These are phyloP conservation scores for Drepana arcuata DNA, from an alignment of 1,140 invertebrate species.

Conservation along the genomic window DNA sequence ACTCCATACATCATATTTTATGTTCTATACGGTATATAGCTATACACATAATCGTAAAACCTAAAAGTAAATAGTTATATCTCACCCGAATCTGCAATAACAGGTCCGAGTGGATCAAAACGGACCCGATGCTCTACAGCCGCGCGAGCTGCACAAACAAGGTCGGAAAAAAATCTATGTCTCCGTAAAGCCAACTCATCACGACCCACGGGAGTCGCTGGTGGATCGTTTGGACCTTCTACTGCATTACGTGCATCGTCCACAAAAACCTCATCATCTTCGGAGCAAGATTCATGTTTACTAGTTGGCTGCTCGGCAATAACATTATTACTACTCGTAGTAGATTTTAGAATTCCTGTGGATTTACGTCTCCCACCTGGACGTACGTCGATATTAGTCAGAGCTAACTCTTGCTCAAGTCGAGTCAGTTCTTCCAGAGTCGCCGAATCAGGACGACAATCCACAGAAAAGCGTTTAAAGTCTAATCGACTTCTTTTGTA, in stretches of 20 bases:
- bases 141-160: constrained; percentile 79
- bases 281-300: constrained; percentile 39
- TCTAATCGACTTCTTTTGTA: constrained; percentile 47
- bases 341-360: constrained; percentile 63
- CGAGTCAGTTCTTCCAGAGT: constrained; percentile 52
- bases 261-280: constrained; percentile 67
- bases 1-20: too few species aligned
- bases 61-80: too few species aligned
- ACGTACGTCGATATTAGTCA: constrained; percentile 50
- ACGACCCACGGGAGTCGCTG: constrained; percentile 81
- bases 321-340: constrained; percentile 46
- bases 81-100: constrained; percentile 73
- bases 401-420: constrained; percentile 49
- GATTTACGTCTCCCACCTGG: constrained; percentile 54
- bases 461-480: constrained; percentile 58
- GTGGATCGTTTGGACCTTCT: constrained; percentile 76
- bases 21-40: too few species aligned
- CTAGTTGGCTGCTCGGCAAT: constrained; percentile 24
- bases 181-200: constrained; percentile 83
- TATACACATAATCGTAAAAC: too few species aligned
- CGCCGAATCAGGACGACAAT: constrained; percentile 46
- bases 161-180: constrained; percentile 83
- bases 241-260: constrained; percentile 17
- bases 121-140: constrained; percentile 81
- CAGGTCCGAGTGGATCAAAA: constrained; percentile 80